Percentiles rank a stretch among this genome's conserved stretches.
Evolutionary conservation across 1,140 invertebrate species (phyloP).

Genomic region (Neoseiulus cucumeris): DNA sequence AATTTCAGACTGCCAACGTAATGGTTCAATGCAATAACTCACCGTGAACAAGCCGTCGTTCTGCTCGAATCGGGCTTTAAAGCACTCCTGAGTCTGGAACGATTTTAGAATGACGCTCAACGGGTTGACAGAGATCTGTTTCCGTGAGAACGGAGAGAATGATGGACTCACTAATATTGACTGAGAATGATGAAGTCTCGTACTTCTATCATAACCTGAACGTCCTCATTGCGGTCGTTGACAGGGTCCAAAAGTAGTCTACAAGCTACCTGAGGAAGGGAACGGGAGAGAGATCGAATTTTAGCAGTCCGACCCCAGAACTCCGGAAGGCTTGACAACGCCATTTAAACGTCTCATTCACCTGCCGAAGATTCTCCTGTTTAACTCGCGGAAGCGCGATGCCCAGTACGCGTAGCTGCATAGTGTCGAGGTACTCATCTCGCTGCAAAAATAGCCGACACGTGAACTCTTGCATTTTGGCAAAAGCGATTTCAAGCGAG

Average conservation of each 20-base stretch:
- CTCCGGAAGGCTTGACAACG: too few species aligned
- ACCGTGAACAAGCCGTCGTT: not conserved
- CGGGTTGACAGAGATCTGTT: too few species aligned
- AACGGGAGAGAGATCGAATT: too few species aligned
- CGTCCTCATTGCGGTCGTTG: not conserved
- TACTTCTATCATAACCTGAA: not conserved
- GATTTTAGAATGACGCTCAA: too few species aligned
- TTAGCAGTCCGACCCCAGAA: too few species aligned
- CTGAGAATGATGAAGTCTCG: too few species aligned
- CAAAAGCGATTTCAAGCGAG: not conserved
- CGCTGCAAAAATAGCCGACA: not conserved
- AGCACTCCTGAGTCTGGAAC: not conserved
- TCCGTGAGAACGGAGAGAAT: too few species aligned
- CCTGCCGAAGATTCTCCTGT: not conserved
- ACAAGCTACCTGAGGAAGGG: not conserved
- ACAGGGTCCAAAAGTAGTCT: not conserved
- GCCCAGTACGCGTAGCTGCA: not conserved
- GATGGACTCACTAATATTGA: too few species aligned
- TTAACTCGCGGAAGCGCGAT: not conserved
- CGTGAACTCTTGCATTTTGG: too few species aligned
- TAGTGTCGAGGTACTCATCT: not conserved
- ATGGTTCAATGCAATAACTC: too few species aligned
- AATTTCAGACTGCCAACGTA: too few species aligned
- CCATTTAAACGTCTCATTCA: too few species aligned
- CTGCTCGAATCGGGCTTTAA: not conserved